Conservation (phyloP, 2,888 invertebrate species). For the Drosophila parthenogenetica region DNA sequence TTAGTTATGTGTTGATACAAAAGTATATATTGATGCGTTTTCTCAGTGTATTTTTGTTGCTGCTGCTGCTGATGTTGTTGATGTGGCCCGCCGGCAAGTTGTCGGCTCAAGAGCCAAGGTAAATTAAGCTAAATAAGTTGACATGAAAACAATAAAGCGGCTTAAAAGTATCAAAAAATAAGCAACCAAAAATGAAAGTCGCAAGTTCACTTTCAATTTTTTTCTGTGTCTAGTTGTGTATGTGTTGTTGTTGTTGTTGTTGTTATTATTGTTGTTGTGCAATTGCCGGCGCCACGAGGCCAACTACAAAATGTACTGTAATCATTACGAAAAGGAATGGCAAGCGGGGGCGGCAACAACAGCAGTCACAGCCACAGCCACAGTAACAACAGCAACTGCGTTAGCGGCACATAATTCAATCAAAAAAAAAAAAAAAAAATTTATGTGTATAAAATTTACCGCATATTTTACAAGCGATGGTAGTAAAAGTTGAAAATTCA, state of each 20-base stretch:
- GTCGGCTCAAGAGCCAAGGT: constrained; percentile 59
- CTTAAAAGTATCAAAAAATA: constrained; percentile 66
- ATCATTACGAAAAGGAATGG: constrained; percentile 53
- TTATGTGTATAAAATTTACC: constrained; percentile 38
- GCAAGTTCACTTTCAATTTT: constrained; percentile 78
- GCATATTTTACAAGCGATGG: constrained; percentile 49
- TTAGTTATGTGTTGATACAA: constrained; percentile 6
- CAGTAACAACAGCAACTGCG: constrained; percentile 28
- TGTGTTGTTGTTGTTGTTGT: constrained; percentile 30
- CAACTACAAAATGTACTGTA: constrained; percentile 74
- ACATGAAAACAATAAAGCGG: constrained; percentile 76
- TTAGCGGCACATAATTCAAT: constrained; percentile 69
- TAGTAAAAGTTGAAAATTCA: constrained; percentile 77
- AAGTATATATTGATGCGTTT: constrained; percentile 31
- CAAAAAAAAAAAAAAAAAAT: constrained; percentile 40
- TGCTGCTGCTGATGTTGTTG: constrained; percentile 21
- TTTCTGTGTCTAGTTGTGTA: constrained; percentile 35
- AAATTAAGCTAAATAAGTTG: constrained; percentile 75
- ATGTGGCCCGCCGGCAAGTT: constrained; percentile 50
- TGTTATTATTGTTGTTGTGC: constrained; percentile 65
- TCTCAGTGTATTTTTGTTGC: constrained; percentile 4
- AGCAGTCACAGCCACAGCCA: constrained; percentile 21
- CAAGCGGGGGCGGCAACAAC: constrained; percentile 35
- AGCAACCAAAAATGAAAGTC: constrained; percentile 71
- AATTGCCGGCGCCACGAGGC: constrained; percentile 76